Percentiles rank a stretch among this genome's conserved stretches.
Conservation (phyloP, 2,113 vertebrate genomes). For the Rhynchopsitta pachyrhyncha region DNA sequence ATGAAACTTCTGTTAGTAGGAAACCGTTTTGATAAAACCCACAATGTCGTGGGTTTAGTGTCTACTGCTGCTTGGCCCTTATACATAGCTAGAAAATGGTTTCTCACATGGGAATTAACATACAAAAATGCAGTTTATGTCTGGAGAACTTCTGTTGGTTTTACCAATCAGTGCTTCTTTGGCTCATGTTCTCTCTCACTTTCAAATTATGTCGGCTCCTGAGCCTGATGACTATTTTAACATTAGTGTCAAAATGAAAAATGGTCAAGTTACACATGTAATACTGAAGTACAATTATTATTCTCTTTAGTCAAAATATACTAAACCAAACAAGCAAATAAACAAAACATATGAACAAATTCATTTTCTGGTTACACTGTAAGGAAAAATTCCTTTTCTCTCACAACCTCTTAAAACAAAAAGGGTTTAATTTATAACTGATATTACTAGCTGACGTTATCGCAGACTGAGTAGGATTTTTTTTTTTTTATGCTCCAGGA, state of each 20-base stretch:
- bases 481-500: background rate
- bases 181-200: background rate
- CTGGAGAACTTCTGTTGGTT: background rate
- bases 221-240: background rate
- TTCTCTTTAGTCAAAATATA: background rate
- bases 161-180: background rate
- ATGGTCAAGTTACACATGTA: background rate
- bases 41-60: background rate
- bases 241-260: background rate
- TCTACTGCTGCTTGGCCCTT: background rate
- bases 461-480: background rate
- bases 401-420: background rate
- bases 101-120: background rate
- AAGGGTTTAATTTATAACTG: background rate
- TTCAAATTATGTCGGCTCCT: background rate
- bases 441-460: background rate
- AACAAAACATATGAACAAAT: background rate
- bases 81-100: background rate
- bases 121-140: slow-evolving; percentile 16
- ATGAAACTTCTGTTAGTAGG: background rate
- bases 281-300: background rate
- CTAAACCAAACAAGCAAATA: background rate
- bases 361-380: background rate
- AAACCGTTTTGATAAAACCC: slow-evolving; percentile 4
- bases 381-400: fast-evolving